These are phyloP conservation scores for Panagrolaimus sp. DNA, from an alignment of 1,140 invertebrate species.

Conservation along the genomic window DNA sequence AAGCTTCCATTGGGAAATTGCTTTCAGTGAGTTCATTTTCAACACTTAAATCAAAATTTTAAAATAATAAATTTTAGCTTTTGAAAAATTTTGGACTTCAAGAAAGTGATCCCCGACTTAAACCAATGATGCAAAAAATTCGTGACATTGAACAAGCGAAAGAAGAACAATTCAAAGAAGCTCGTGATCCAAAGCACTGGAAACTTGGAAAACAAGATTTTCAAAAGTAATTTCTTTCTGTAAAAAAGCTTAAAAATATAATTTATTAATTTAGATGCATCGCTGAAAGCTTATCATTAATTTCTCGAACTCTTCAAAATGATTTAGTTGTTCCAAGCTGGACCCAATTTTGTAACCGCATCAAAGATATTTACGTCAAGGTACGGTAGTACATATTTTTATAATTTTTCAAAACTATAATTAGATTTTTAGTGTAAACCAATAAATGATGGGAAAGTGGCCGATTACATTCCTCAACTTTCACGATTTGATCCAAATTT, in stretches of 20 bases:
- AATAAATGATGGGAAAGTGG: constrained; percentile 50
- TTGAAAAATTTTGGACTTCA: constrained; percentile 47
- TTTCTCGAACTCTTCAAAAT: constrained; percentile 47
- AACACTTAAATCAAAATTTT: not conserved
- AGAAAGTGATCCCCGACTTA: constrained; percentile 41
- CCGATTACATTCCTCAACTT: constrained; percentile 57
- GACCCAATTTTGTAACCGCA: constrained; percentile 34
- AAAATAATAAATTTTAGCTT: constrained; percentile 24
- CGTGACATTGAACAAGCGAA: constrained; percentile 42
- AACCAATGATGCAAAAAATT: constrained; percentile 44
- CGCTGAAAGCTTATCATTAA: constrained; percentile 27
- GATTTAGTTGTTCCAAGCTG: constrained; percentile 43
- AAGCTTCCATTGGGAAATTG: constrained; percentile 52
- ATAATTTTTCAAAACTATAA: not conserved
- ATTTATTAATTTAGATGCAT: constrained; percentile 15
- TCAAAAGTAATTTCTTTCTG: not conserved
- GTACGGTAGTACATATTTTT: constrained; percentile 23
- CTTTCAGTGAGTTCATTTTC: constrained; percentile 34
- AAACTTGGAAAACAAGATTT: constrained; percentile 43
- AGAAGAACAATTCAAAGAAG: constrained; percentile 36
- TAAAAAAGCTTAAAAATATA: constrained; percentile 15
- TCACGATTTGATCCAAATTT: constrained; percentile 60
- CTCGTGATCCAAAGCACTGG: constrained; percentile 48
- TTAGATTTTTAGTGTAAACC: constrained; percentile 32
- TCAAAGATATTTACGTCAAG: constrained; percentile 43